Base-by-base conservation (phyloP, 2,797 vertebrate species). In the Chaetophractus vellerosus region DNA sequence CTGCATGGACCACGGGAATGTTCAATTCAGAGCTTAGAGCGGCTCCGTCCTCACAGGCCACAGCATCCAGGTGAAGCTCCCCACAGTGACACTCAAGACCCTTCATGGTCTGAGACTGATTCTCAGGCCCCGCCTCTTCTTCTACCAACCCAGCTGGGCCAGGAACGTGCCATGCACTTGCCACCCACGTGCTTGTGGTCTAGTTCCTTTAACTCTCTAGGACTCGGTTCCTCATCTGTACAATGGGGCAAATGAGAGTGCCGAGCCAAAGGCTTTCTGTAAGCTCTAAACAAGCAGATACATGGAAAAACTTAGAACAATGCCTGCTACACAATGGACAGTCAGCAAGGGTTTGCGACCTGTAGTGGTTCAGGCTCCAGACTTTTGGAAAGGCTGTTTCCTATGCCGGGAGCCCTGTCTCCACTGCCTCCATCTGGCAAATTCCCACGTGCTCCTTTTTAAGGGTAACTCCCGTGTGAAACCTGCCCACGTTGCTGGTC, bases 1-100 rank as follows among this genome's bases (percentile, higher is more conserved):
- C 24, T 14, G 0, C 4, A 4, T 3, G 11, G 41, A 9, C 16
- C 21, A 7, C 24, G 0, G 0, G 45, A 28, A 50, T 2, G 3
- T 19, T 78, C 24, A 2, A 8, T 28, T 52, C 52, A 63, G 55
- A 52, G 48, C 18, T 76, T 9, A 24, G 24, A 23, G 28, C 2
- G 0, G 11, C 26, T 57, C 61, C 59, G 85, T 52, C 69, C 15
- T 18, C 36, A 3, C n/a, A 14, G 21, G 41, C 33, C 57, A 45
- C 1, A 2, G 38, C 2, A 19, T 23, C 59, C 36, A 36, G 16
- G 26, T 72, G 76, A 50, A 72, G 9, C 26, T 31, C 31, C 38
- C 76, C 36, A 57, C 26, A 52, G 28, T 12, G 23, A 23, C 0
- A 0, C 41, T 15, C 15, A 21, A 52, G 36, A 4, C 12, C 19